Conservation (phyloP, 2,113 vertebrate genomes). For the Phyllostomus hastatus region DNA sequence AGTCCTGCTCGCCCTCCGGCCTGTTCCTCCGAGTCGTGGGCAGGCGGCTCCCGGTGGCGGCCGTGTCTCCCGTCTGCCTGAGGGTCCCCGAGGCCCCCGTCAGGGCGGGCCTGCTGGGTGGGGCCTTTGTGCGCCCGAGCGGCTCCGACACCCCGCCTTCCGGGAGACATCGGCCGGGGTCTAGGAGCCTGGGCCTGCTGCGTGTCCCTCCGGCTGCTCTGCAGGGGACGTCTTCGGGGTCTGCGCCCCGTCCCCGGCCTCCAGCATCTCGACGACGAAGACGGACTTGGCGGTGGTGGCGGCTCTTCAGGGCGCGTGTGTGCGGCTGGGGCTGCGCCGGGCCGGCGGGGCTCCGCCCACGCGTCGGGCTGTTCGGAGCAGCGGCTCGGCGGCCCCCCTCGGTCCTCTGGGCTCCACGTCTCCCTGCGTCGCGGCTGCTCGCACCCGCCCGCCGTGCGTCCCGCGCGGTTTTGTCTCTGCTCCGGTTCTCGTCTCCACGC, state of each 20-base stretch:
- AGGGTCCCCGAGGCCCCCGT: not conserved
- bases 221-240: accelerated
- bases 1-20: no score
- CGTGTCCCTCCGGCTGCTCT: not conserved
- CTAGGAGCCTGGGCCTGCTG: not conserved
- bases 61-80: not conserved
- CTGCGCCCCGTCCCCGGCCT: not conserved
- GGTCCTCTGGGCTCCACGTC: accelerated
- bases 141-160: accelerated
- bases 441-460: accelerated
- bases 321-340: not conserved
- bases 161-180: not conserved
- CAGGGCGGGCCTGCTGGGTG: not conserved
- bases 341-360: no score
- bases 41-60: not conserved
- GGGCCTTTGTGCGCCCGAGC: no score
- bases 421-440: accelerated
- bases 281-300: accelerated
- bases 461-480: accelerated
- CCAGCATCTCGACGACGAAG: no score
- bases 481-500: not conserved
- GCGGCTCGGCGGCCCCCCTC: accelerated
- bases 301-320: not conserved
- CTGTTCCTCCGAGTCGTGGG: not conserved
- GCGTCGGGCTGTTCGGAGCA: not conserved